phyloP scores from a whole-genome alignment of 2,113 vertebrate genomes.

The Polyodon spathula region DNA sequence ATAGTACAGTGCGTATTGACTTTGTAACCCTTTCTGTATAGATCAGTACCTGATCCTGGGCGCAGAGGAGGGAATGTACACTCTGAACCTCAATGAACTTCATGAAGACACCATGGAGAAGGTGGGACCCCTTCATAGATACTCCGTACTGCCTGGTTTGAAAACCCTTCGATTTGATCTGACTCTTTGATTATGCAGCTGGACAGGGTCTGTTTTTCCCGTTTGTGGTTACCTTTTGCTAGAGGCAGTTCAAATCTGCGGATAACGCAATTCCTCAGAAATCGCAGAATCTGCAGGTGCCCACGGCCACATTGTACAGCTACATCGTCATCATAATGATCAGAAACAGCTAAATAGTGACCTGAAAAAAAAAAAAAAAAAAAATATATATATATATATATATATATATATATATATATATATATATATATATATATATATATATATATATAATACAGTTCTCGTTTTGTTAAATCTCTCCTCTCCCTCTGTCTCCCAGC shows the following conservation, averaged over 20 bases:
- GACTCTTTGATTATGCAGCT: background rate
- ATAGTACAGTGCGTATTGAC: background rate
- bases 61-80: conserved; percentile 76
- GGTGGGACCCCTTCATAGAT: conserved; percentile 34
- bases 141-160: background rate
- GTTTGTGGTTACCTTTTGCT: too few species aligned
- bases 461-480: background rate
- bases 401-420: too few species aligned
- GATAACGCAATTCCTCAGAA: too few species aligned
- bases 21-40: conserved; percentile 22
- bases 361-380: background rate
- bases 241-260: too few species aligned
- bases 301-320: too few species aligned
- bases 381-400: too few species aligned
- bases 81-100: conserved; percentile 75
- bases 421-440: too few species aligned
- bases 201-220: too few species aligned
- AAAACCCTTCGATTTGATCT: too few species aligned
- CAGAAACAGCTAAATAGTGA: too few species aligned
- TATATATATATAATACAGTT: background rate
- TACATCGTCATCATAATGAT: too few species aligned
- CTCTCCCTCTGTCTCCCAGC: conserved; percentile 34
- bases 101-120: conserved; percentile 81
- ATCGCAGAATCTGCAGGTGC: too few species aligned
- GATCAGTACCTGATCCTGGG: conserved; percentile 79